These are phyloP conservation scores for Bubalus kerabau DNA, from an alignment of 2,113 vertebrate species.

Conservation along the genomic window DNA sequence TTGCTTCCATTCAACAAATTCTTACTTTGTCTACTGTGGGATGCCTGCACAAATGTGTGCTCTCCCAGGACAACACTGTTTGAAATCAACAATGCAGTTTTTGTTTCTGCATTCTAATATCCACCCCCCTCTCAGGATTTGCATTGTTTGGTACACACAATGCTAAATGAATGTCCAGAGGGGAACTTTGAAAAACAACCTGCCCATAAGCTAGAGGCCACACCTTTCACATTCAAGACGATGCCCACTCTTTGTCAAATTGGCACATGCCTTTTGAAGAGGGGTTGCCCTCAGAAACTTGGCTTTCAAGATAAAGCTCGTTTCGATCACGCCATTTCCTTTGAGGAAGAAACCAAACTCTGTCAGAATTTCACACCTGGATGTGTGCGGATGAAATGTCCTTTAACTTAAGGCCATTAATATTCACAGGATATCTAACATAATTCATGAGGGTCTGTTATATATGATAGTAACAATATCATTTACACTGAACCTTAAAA, in stretches of 20 bases:
- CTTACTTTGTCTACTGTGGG: constrained; percentile 36
- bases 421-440: constrained; percentile 83
- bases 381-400: constrained; percentile 80
- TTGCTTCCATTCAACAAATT: constrained; percentile 47
- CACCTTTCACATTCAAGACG: neutral
- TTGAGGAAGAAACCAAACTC: constrained; percentile 71
- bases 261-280: neutral
- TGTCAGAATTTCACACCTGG: constrained; percentile 78
- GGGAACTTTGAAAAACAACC: constrained; percentile 17
- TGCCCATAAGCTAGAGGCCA: neutral
- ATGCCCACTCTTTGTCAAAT: neutral
- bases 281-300: constrained; percentile 57
- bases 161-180: constrained; percentile 6
- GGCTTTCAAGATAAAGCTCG: constrained; percentile 64
- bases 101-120: constrained; percentile 39
- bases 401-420: constrained; percentile 80
- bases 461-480: constrained; percentile 83
- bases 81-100: constrained; percentile 49
- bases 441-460: constrained; percentile 85
- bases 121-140: constrained; percentile 26
- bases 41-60: neutral
- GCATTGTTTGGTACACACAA: constrained; percentile 22
- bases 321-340: constrained; percentile 63
- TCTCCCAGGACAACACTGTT: constrained; percentile 48
- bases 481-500: constrained; percentile 85